Evolutionary conservation across 2,797 vertebrate species (phyloP), one percentile per base, ranked within the genome.

Genomic region (Phaenicophaeus curvirostris): DNA sequence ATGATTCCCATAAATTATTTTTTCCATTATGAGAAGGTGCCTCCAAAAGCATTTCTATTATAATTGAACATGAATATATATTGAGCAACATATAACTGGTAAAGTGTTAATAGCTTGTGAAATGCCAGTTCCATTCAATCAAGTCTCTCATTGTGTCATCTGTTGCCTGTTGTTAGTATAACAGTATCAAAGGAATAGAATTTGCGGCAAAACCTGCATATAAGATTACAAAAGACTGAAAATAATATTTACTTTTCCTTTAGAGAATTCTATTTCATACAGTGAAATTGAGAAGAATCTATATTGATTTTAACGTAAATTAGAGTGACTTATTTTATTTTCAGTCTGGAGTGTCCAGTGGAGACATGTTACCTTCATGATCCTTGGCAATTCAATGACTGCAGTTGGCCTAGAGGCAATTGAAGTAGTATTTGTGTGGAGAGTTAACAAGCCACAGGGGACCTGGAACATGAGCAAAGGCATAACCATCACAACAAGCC

Each of bases 401-500:
- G 63, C 59, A 88, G 94, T 96, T 94, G 87, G 82, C 73, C 87
- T 84, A 69, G 68, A 83, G 63, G 84, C 54, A 28, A 89, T 89
- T 85, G 85, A 95, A 97, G 81, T 72, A 74, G 55, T 96, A 71
- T 95, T 85, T 89, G 48, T 96, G 89, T 83, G 74, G 92, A 97
- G 83, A 93, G 95, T 93, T 97, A 97, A 97, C 80, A 97, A 97
- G 92, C 95, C 97, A 88, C 92, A 35, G 79, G 96, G 88, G 97
- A 97, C 82, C 83, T 93, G 66, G 59, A 89, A 89, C 84, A 96
- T 42, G 95, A 97, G 92, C 83, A 96, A 97, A 97, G 96, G 87
- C 93, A 93, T 81, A 94, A 95, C 85, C 93, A 89, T 95, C 85
- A 94, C 95, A 96, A 97, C 90, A 95, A 97, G 87, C 27, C 55